Conservation (phyloP, 2,113 vertebrate genomes). For the Daubentonia madagascariensis region DNA sequence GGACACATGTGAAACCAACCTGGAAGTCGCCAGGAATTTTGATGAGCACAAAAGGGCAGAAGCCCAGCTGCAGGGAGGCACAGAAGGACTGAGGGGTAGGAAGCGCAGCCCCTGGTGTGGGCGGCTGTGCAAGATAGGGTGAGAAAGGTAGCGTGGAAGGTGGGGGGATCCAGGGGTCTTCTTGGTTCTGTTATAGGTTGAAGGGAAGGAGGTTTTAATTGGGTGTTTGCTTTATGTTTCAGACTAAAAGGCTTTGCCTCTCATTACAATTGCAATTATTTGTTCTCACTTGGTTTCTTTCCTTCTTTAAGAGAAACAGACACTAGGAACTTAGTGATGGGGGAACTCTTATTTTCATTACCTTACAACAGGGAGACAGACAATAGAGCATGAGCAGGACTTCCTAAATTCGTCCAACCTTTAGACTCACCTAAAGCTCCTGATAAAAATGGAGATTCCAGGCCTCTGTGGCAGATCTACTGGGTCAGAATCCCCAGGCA, state of each 20-base stretch:
- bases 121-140: not conserved
- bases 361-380: not conserved
- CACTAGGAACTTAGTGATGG: not conserved
- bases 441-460: not conserved
- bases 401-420: not conserved
- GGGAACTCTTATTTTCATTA: not conserved
- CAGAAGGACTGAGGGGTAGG: not conserved
- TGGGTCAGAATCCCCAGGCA: not conserved
- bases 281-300: not conserved
- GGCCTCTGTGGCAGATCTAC: not conserved
- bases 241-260: not conserved
- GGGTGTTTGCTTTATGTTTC: not conserved
- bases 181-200: not conserved
- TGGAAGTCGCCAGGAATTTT: not conserved
- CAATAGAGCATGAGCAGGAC: not conserved
- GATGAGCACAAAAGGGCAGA: not conserved
- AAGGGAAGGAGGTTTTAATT: not conserved
- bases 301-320: not conserved
- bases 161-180: no score
- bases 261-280: not conserved
- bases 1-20: not conserved
- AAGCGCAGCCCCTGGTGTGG: accelerated
- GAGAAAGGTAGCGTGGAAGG: not conserved
- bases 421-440: not conserved
- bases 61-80: no score